phyloP scores from a whole-genome alignment of 2,797 vertebrate genomes.

The Ctenochaetus hawaiiensis region DNA sequence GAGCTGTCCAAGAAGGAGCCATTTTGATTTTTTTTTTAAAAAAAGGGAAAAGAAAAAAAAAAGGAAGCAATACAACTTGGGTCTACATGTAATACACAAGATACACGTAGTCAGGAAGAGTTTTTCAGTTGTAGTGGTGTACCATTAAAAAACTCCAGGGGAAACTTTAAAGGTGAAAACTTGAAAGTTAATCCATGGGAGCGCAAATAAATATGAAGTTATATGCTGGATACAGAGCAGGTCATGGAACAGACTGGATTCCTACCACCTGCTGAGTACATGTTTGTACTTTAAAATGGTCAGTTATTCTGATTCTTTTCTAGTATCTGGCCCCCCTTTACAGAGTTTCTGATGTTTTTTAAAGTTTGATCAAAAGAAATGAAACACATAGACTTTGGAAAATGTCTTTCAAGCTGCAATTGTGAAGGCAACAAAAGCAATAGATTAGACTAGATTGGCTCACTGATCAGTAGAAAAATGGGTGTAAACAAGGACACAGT shows the following conservation, averaged over 20 bases:
- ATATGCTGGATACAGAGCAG: slow-evolving; percentile 49
- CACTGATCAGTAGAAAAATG: slow-evolving; percentile 36
- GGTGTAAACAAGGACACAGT: neutral
- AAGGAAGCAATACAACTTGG: slow-evolving; percentile 24
- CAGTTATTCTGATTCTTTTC: slow-evolving; percentile 48
- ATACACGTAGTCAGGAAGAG: slow-evolving; percentile 37
- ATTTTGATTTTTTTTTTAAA: slow-evolving; percentile 62
- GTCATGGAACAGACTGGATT: slow-evolving; percentile 58
- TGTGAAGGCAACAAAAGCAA: slow-evolving; percentile 22
- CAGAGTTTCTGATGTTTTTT: slow-evolving; percentile 17
- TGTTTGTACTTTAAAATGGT: slow-evolving; percentile 42
- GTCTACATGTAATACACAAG: slow-evolving; percentile 77
- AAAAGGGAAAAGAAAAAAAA: slow-evolving; percentile 10
- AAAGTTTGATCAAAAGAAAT: slow-evolving; percentile 15
- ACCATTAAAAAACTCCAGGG: slow-evolving; percentile 41
- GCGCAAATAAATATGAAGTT: slow-evolving; percentile 59
- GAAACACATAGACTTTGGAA: slow-evolving; percentile 28
- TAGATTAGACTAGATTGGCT: slow-evolving; percentile 17
- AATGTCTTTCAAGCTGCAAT: slow-evolving; percentile 32
- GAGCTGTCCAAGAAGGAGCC: slow-evolving; percentile 74
- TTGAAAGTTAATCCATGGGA: slow-evolving; percentile 75
- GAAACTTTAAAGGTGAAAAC: slow-evolving; percentile 48
- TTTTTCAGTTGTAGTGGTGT: slow-evolving; percentile 29
- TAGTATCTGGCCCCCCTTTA: slow-evolving; percentile 11
- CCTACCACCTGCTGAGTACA: slow-evolving; percentile 43